phyloP scores from a whole-genome alignment of 53 echinoderm and acorn worm species.

The Astropecten irregularis region DNA sequence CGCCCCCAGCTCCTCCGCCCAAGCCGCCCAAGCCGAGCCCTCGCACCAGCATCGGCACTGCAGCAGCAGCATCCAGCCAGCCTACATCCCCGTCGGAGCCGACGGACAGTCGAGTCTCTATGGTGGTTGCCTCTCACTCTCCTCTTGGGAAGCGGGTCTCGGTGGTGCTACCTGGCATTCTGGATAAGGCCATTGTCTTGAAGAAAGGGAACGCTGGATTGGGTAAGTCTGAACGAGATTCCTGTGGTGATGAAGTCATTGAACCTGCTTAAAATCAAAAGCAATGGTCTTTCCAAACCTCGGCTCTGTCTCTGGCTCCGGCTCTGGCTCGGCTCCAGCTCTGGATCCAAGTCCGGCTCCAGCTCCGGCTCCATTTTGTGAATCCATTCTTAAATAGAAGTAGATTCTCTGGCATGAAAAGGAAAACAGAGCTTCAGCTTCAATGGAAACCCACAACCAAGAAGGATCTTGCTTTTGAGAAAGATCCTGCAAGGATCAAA shows the following conservation, averaged over 20 bases:
- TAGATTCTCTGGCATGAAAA: too few species aligned
- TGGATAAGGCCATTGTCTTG: constrained; percentile 82
- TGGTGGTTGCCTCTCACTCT: constrained; percentile 25
- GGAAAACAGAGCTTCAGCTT: too few species aligned
- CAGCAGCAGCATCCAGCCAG: background rate
- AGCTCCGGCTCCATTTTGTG: too few species aligned
- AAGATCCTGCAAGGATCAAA: background rate
- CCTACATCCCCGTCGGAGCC: constrained; percentile 3
- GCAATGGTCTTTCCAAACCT: too few species aligned
- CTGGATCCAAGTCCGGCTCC: too few species aligned
- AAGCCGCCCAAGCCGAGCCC: constrained; percentile 68
- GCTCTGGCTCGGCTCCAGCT: too few species aligned
- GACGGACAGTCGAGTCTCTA: constrained; percentile 13
- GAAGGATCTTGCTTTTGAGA: background rate
- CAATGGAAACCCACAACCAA: too few species aligned
- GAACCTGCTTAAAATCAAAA: too few species aligned
- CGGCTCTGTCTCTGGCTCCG: too few species aligned
- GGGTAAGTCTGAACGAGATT: constrained; percentile 76
- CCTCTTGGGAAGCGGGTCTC: constrained; percentile 43
- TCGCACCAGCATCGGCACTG: background rate
- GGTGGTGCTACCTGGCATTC: constrained; percentile 58
- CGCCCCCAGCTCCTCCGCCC: constrained; percentile 70
- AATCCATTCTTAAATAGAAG: too few species aligned
- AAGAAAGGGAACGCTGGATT: constrained; percentile 84
- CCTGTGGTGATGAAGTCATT: background rate